Percentiles rank a stretch among this genome's conserved stretches.
phyloP scores from a whole-genome alignment of 2,888 invertebrate species.

The Drosophila silvestris region DNA sequence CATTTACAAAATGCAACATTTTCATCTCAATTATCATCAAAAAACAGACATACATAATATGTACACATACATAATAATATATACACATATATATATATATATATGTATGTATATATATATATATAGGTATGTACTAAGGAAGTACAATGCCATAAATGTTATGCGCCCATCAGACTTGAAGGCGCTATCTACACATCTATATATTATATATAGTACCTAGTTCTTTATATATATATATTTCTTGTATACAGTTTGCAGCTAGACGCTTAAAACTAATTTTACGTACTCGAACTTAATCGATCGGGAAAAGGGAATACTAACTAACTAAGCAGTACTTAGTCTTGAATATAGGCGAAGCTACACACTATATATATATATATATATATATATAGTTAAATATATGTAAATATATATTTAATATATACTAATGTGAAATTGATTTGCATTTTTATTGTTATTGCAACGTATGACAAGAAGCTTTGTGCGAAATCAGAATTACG shows the following conservation, averaged over 20 bases:
- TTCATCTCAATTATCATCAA: slow-evolving; percentile 20
- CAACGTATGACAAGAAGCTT: slow-evolving; percentile 41
- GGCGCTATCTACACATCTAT: slow-evolving; percentile 33
- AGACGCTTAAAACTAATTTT: slow-evolving; percentile 36
- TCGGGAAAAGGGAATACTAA: slow-evolving; percentile 9
- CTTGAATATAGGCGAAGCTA: slow-evolving; percentile 46
- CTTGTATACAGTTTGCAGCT: slow-evolving; percentile 38
- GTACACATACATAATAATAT: neutral
- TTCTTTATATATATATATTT: slow-evolving; percentile 18
- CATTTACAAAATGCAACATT: slow-evolving; percentile 55
- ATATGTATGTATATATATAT: neutral
- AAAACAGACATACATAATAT: slow-evolving; percentile 3
- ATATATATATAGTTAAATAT: slow-evolving; percentile 14
- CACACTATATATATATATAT: slow-evolving; percentile 26
- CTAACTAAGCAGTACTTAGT: slow-evolving; percentile 45
- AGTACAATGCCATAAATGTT: slow-evolving; percentile 30
- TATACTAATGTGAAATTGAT: slow-evolving; percentile 24
- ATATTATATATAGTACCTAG: slow-evolving; percentile 17
- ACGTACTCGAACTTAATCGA: slow-evolving; percentile 26
- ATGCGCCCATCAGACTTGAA: slow-evolving; percentile 11
- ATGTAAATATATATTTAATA: slow-evolving; percentile 26
- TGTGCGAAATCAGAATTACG: slow-evolving; percentile 46
- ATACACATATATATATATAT: neutral
- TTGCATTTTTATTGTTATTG: slow-evolving; percentile 46
- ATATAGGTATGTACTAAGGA: neutral